A percentile compares a stretch with the other conserved stretches of the same genome.
phyloP scores from a whole-genome alignment of 2,888 invertebrate genomes.

The Mactromeris polynyma region DNA sequence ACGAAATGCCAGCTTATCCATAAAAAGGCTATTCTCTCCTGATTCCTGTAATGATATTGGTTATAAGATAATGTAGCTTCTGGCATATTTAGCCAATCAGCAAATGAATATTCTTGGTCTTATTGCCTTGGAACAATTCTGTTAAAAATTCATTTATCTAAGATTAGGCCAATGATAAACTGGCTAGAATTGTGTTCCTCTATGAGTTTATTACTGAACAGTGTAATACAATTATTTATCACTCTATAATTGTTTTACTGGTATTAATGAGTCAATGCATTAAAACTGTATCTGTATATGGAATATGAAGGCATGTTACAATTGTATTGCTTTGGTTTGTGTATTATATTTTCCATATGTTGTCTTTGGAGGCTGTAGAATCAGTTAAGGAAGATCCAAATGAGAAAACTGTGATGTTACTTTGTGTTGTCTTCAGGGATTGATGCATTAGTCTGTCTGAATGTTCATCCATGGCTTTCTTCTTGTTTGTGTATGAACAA shows the following conservation, averaged over 20 bases:
- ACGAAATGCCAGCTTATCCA: background rate
- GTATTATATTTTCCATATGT: slow-evolving; percentile 12
- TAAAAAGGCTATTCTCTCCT: too few relatives aligned
- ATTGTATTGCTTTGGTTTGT: background rate
- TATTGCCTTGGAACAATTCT: background rate
- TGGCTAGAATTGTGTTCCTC: background rate
- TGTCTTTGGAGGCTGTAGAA: slow-evolving; percentile 6
- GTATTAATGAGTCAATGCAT: background rate
- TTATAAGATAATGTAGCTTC: background rate
- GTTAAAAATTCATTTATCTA: background rate
- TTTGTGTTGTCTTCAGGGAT: background rate
- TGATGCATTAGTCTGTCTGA: background rate
- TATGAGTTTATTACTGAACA: background rate
- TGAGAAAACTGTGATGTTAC: background rate
- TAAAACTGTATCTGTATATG: background rate
- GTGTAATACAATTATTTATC: background rate
- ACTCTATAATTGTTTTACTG: background rate
- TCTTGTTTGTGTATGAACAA: background rate
- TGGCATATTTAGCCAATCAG: background rate
- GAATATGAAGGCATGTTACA: background rate
- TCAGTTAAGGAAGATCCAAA: background rate
- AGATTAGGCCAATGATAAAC: background rate
- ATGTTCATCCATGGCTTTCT: background rate
- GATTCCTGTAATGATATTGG: background rate
- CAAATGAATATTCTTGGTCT: background rate